These are phyloP conservation scores for Eledone cirrhosa DNA, from an alignment of 2,888 invertebrate species.

Conservation along the genomic window DNA sequence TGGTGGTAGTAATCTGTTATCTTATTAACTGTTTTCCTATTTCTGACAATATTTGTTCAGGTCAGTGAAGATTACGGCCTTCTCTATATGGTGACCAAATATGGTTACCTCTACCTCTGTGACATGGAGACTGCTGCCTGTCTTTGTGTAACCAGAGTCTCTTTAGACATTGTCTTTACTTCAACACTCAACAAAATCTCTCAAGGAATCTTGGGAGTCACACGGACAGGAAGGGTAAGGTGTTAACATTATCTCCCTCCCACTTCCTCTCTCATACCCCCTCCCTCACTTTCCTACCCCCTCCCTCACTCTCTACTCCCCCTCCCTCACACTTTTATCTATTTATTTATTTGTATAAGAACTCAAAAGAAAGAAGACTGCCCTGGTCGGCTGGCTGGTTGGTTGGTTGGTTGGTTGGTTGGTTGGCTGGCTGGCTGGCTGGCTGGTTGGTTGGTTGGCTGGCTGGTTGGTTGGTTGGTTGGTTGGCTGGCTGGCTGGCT, in stretches of 20 bases:
- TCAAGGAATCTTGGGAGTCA: slow-evolving; percentile 58
- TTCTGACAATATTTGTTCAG: slow-evolving; percentile 47
- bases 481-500: too few species aligned
- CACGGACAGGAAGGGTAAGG: slow-evolving; percentile 56
- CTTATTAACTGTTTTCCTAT: not conserved
- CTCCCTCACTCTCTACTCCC: not conserved
- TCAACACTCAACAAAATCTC: slow-evolving; percentile 60
- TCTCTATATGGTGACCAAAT: slow-evolving; percentile 66
- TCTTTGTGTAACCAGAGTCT: slow-evolving; percentile 59
- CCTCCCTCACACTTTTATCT: not conserved
- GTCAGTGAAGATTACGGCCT: slow-evolving; percentile 63
- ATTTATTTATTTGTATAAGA: not conserved
- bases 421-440: too few species aligned
- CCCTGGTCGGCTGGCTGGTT: too few species aligned
- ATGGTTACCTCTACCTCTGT: slow-evolving; percentile 65
- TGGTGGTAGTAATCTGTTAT: not conserved
- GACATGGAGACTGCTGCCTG: slow-evolving; percentile 65
- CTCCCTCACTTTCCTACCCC: not conserved
- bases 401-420: too few species aligned
- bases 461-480: too few species aligned
- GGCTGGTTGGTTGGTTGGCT: too few species aligned
- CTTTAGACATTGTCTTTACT: slow-evolving; percentile 61
- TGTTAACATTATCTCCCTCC: not conserved
- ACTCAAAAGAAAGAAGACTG: too few species aligned
- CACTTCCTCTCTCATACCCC: not conserved